Evolutionary conservation across 2,797 vertebrate species (phyloP).

Genomic region (Clarias platycephalus): DNA sequence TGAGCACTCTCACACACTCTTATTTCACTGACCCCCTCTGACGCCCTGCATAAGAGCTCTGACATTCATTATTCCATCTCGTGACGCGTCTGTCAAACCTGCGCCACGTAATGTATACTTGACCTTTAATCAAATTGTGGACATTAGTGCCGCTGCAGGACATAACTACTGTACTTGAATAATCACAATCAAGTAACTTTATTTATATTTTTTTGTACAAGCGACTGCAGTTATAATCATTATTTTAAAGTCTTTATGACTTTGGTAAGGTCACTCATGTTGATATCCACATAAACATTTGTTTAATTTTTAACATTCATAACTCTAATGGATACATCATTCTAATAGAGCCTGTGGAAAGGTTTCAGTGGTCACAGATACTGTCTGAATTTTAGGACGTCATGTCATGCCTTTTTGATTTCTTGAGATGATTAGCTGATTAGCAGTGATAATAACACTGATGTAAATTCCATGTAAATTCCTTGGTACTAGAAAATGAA

Average conservation of each 20-base stretch:
- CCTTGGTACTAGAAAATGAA: neutral
- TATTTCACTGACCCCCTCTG: too few species aligned
- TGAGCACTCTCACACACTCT: too few species aligned
- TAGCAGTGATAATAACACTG: neutral
- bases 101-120: neutral
- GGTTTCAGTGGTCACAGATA: neutral
- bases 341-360: constrained; percentile 7
- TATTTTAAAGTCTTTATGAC: neutral
- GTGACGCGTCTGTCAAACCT: too few species aligned
- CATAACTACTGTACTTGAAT: neutral
- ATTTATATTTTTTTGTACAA: neutral
- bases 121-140: too few species aligned
- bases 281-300: neutral
- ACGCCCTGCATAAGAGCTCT: too few species aligned
- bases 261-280: neutral
- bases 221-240: neutral
- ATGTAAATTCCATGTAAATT: neutral
- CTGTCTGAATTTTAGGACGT: neutral
- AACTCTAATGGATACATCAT: neutral
- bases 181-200: too few species aligned
- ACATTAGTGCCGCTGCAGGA: neutral
- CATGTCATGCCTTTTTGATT: neutral
- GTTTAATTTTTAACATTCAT: neutral
- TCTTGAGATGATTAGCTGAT: neutral
- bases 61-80: too few species aligned